Base-by-base conservation (phyloP, 2,113 vertebrate species). In the Vimba vimba region DNA sequence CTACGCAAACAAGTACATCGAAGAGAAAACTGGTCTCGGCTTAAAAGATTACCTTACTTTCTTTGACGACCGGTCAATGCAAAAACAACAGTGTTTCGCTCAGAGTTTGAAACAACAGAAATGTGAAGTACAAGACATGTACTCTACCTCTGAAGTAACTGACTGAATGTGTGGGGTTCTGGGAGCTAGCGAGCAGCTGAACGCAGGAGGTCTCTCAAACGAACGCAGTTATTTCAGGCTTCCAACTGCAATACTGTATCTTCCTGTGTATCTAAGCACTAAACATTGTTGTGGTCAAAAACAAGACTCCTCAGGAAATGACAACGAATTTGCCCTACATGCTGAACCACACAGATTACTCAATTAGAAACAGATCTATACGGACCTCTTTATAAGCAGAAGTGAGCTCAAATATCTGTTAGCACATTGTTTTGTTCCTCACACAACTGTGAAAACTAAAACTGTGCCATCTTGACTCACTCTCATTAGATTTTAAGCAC, bases 241-340 rank as follows among this genome's bases (percentile, higher is more conserved):
- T 2, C 75, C 8, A 25, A 79, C 15, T 76, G 73, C 45, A 77
- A 27, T 55, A 33, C 21, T 8, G 33, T n/a, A 79, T 4, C 89
- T 89, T 91, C 69, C 86, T 86, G 89, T 86, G 12, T 3, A 25
- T 21, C 25, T 33, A 4, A 45, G 15, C n/a, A 55, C n/a, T 7
- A 6, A 21, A 60, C 77, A 86, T n/a, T 4, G 8, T 23, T 87
- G 92, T 87, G 90, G 90, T 89, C 68, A 78, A 69, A 27, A 23
- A 68, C 69, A 55, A 25, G 6, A 17, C 57, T 19, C 39, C 45
- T 75, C 6, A 85, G 62, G 87, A 82, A 71, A 82, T 88, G 4
- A 84, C 87, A 78, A 88, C 71, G 55, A 69, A 2, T 13, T 21
- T 83, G 86, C 64, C 36, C 80, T 86, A 83, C 23, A 83, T 86